Conservation (phyloP, 2,797 vertebrate genomes). For the Paramormyrops hopkinsi region DNA sequence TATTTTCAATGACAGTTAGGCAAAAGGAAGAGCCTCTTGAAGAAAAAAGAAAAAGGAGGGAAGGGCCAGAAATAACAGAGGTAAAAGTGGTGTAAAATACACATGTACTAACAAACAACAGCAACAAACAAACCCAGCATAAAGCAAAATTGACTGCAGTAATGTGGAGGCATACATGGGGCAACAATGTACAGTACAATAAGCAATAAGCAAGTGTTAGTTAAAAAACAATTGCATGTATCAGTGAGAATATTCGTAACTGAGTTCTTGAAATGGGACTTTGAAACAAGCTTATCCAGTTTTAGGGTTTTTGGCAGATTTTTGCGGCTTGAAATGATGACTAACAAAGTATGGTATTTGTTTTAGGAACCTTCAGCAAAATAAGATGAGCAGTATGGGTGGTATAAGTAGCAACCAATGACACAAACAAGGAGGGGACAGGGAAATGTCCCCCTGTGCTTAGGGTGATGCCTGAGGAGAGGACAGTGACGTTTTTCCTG, state of each 20-base stretch:
- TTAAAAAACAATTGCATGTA: neutral
- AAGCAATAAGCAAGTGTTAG: neutral
- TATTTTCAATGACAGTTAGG: neutral
- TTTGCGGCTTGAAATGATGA: neutral
- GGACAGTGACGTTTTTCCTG: neutral
- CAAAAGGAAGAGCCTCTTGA: neutral
- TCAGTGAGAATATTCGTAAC: neutral
- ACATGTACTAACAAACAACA: neutral
- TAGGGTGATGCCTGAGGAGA: neutral
- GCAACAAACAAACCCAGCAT: neutral
- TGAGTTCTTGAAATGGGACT: neutral
- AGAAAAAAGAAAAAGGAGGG: neutral
- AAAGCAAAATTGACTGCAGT: neutral
- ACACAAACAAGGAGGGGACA: neutral
- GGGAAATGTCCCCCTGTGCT: neutral
- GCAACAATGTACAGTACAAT: neutral
- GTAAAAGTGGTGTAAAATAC: neutral
- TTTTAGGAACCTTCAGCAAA: neutral
- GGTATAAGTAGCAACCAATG: neutral
- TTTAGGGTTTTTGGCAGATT: neutral
- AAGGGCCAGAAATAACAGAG: neutral
- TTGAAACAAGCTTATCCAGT: neutral
- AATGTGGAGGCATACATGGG: neutral
- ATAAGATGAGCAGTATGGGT: neutral
- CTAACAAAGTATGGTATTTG: neutral